Evolutionary conservation across 2,113 vertebrate species (phyloP).

Genomic region (Corydoras sp.): DNA sequence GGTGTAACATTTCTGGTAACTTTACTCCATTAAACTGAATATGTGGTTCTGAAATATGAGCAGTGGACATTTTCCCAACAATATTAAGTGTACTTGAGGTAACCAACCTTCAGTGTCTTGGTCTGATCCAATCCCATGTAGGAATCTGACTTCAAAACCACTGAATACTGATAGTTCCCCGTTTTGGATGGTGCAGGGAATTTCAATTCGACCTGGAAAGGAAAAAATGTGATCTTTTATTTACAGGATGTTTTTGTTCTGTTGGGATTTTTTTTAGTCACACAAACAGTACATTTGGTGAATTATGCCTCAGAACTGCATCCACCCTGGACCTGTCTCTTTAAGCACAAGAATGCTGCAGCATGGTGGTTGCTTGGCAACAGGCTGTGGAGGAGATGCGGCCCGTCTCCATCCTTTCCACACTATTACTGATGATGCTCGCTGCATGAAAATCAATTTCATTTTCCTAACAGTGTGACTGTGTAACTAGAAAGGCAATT

Average conservation of each 20-base stretch:
- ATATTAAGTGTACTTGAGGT: no score
- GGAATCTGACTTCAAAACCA: constrained; percentile 93
- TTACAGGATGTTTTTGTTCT: no score
- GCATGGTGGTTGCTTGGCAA: constrained; percentile 62
- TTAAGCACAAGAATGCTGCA: constrained; percentile 42
- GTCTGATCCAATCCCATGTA: constrained; percentile 95
- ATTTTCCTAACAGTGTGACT: not conserved
- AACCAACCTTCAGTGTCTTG: constrained; percentile 85
- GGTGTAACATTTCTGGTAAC: no score
- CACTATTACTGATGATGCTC: not conserved
- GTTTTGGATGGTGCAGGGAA: constrained; percentile 96
- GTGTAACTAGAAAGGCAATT: no score
- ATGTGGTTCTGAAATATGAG: no score
- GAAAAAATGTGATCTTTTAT: no score
- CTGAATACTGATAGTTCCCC: constrained; percentile 95
- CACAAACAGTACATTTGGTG: no score
- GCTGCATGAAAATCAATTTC: not conserved
- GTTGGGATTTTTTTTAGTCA: no score
- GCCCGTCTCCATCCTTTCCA: constrained; percentile 8
- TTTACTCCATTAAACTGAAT: no score
- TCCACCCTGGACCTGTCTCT: not conserved
- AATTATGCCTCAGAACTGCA: no score
- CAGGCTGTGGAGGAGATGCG: constrained; percentile 37
- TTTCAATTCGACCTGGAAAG: constrained; percentile 87
- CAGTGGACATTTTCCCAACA: no score